Evolutionary conservation across 2,113 vertebrate genomes (phyloP).

Genomic region (Campylomormyrus tamandua): DNA sequence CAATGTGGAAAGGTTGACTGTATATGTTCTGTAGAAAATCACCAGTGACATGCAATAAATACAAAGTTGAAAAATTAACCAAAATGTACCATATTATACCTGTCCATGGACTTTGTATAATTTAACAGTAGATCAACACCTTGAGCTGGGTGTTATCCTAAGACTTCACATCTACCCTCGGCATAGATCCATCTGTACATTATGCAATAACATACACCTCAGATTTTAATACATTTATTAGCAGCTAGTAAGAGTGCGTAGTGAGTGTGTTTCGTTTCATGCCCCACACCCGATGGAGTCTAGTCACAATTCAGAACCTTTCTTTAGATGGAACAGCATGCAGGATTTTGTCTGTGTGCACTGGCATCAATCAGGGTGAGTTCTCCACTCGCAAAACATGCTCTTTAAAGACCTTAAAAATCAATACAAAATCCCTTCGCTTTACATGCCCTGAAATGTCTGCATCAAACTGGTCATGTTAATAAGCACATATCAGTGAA

Average conservation of each 20-base stretch:
- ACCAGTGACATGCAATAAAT: neutral
- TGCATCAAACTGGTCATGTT: neutral
- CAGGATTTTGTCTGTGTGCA: neutral
- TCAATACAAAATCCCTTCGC: constrained; percentile 5
- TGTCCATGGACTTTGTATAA: neutral
- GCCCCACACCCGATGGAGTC: neutral
- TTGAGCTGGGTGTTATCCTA: neutral
- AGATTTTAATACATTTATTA: constrained; percentile 17
- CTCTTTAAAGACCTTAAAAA: neutral
- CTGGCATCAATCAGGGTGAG: neutral
- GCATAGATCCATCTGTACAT: neutral
- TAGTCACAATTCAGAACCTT: neutral
- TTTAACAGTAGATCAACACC: neutral
- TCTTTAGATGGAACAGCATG: neutral
- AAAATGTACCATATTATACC: neutral
- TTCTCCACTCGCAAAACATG: neutral
- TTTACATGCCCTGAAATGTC: neutral
- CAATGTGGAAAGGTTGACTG: neutral
- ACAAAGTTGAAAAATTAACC: neutral
- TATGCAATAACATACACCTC: neutral
- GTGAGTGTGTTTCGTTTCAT: neutral
- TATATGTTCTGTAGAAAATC: neutral
- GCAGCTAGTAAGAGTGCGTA: neutral
- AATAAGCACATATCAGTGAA: neutral
- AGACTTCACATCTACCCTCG: neutral